Evolutionary conservation across 2,888 invertebrate species (phyloP).

Genomic region (Herminia tarsipennalis): DNA sequence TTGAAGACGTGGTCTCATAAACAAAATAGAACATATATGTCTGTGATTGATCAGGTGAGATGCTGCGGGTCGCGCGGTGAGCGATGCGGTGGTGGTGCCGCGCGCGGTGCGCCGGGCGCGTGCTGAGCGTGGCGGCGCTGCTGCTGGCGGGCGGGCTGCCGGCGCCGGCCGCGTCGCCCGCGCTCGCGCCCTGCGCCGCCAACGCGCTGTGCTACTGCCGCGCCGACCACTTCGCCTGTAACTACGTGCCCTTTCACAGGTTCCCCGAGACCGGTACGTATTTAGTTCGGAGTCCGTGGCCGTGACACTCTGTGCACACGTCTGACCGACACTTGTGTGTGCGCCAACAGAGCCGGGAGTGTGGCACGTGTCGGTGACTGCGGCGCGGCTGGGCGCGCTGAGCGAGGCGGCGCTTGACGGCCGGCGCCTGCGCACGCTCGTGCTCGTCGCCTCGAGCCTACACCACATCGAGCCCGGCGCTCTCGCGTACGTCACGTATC

Average conservation of each 20-base stretch:
- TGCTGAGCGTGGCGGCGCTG: constrained; percentile 20
- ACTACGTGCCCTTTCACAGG: constrained; percentile 63
- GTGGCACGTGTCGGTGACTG: constrained; percentile 88
- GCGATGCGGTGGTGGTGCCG: constrained; percentile 12
- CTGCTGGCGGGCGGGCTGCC: constrained; percentile 27
- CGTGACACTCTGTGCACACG: background rate
- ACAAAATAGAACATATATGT: too few relatives aligned
- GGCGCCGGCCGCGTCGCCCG: constrained; percentile 33
- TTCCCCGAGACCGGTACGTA: constrained; percentile 61
- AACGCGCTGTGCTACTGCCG: constrained; percentile 60
- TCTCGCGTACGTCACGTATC: constrained; percentile 85
- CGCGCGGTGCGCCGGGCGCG: constrained; percentile 13
- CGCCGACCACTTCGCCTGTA: constrained; percentile 64
- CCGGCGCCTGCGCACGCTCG: constrained; percentile 90
- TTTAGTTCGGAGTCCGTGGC: background rate
- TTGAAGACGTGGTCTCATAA: too few relatives aligned
- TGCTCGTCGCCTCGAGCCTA: constrained; percentile 91
- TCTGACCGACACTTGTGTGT: background rate
- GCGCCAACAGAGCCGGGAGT: constrained; percentile 67
- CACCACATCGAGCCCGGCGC: constrained; percentile 89
- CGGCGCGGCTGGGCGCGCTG: constrained; percentile 88
- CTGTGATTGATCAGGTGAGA: background rate
- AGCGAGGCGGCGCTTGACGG: constrained; percentile 91
- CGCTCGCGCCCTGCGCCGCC: constrained; percentile 35
- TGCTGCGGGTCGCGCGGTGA: constrained; percentile 1